phyloP scores from a whole-genome alignment of 2,113 vertebrate genomes.

The Salvelinus fontinalis region DNA sequence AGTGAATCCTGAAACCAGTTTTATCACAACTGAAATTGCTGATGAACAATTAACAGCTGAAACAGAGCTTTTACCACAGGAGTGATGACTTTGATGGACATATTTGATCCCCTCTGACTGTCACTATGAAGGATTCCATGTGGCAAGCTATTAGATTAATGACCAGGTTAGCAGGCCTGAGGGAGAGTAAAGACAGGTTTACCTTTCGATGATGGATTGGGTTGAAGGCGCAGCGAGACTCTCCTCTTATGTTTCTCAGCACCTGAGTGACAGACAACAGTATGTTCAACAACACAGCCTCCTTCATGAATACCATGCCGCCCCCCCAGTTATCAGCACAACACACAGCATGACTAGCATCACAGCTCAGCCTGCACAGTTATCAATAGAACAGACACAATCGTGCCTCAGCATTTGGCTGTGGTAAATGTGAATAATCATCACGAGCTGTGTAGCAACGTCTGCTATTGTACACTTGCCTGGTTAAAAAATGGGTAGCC shows the following conservation, averaged over 20 bases:
- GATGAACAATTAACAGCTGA: neutral
- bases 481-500: too few relatives aligned
- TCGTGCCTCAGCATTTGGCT: neutral
- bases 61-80: neutral
- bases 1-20: too few relatives aligned
- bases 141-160: slow-evolving; percentile 21
- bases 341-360: neutral
- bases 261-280: slow-evolving; percentile 54
- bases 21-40: too few relatives aligned
- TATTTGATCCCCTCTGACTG: neutral
- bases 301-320: too few relatives aligned
- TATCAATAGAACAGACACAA: neutral
- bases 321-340: neutral
- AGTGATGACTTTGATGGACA: neutral
- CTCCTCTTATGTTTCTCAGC: slow-evolving; percentile 53
- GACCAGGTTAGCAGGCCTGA: slow-evolving; percentile 36
- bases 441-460: neutral
- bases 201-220: slow-evolving; percentile 63
- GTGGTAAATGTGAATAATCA: neutral
- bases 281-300: neutral
- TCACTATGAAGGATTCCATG: neutral
- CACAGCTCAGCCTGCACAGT: too few relatives aligned
- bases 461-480: too few relatives aligned
- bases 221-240: slow-evolving; percentile 33
- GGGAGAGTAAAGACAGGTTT: slow-evolving; percentile 35